phyloP scores from a whole-genome alignment of 2,113 vertebrate species.

The Puffinus mauretanicus region DNA sequence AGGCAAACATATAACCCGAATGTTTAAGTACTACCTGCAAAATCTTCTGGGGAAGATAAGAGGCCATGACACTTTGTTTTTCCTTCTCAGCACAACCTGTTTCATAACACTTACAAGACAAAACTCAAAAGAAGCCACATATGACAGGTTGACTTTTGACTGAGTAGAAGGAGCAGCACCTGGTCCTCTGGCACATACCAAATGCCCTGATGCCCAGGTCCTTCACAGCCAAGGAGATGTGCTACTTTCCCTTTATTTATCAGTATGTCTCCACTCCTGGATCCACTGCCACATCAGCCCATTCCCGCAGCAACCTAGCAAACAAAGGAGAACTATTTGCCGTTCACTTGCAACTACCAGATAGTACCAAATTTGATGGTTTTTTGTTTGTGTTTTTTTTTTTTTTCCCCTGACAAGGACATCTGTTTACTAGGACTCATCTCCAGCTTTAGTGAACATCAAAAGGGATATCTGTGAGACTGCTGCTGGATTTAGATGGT shows the following conservation, averaged over 20 bases:
- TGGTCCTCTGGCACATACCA: neutral
- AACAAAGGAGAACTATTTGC: neutral
- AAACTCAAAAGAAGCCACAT: neutral
- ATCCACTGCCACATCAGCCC: neutral
- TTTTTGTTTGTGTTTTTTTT: slow-evolving; percentile 37
- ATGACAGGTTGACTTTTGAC: neutral
- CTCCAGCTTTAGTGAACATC: slow-evolving; percentile 37
- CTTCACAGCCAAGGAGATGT: neutral
- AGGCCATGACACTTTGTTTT: neutral
- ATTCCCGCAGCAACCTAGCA: neutral
- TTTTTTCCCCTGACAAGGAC: slow-evolving; percentile 36
- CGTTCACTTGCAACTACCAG: neutral
- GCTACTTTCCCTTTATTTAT: neutral
- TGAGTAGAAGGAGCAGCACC: neutral
- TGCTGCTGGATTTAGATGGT: slow-evolving; percentile 36
- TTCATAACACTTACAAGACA: neutral
- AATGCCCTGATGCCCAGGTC: neutral
- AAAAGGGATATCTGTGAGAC: slow-evolving; percentile 1
- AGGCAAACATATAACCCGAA: neutral
- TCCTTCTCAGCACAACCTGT: neutral
- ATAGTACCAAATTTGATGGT: neutral
- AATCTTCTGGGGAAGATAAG: neutral
- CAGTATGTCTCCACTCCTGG: neutral
- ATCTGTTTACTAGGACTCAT: slow-evolving; percentile 50
- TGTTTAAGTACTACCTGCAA: neutral